These are phyloP conservation scores for Phalacrocorax brasilianus DNA, from an alignment of 2,113 vertebrate genomes.

Conservation along the genomic window DNA sequence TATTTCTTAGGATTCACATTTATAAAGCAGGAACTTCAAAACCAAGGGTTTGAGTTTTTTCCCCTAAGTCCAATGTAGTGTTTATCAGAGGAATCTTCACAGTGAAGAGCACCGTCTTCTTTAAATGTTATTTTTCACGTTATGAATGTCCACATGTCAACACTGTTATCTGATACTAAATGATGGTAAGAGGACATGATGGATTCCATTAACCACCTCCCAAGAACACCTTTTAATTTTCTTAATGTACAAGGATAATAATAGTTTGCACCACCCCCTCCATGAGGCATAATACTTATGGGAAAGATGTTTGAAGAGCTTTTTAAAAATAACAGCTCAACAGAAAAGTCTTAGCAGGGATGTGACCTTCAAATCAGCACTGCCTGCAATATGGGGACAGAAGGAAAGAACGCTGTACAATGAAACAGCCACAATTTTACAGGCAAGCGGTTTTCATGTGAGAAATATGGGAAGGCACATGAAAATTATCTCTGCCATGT, in stretches of 20 bases:
- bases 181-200: background rate
- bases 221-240: background rate
- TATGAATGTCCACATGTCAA: background rate
- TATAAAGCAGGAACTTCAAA: background rate
- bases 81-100: background rate
- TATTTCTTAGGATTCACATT: background rate
- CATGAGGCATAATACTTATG: background rate
- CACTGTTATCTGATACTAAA: background rate
- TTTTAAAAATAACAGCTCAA: background rate
- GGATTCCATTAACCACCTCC: background rate
- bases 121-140: background rate
- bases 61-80: background rate
- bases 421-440: background rate
- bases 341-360: background rate
- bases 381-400: background rate
- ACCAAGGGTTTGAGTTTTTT: background rate
- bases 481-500: background rate
- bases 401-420: accelerated
- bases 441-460: background rate
- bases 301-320: background rate
- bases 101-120: background rate
- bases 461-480: background rate
- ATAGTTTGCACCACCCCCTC: background rate
- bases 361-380: background rate
- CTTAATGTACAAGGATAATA: background rate